Base-by-base conservation (phyloP, 2,113 vertebrate genomes). In the Eubucco bourcierii region DNA sequence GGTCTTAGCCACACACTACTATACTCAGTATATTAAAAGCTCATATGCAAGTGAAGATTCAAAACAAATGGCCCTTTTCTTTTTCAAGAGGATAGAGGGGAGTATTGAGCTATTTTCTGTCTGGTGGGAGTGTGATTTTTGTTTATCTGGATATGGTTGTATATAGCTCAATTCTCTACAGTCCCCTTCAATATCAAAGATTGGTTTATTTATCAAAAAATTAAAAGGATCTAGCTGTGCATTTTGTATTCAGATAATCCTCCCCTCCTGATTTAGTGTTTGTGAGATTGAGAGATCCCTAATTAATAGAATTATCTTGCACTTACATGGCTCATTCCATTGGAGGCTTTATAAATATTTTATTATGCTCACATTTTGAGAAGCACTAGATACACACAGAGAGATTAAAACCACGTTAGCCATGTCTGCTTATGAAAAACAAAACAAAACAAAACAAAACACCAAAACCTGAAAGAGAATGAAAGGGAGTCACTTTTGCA, bases 231-330 rank as follows among this genome's bases (percentile, higher is more conserved):
- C 91, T 95, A 80, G 73, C 93, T 96, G 84, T 80, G 95, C 81
- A 85, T 68, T 96, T 82, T 92, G 75, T 85, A 88, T 90, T 83
- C 84, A 86, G 58, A 95, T 72, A 93, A 94, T 80, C 60, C 55
- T 31, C 67, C 50, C 81, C 29, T 47, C 88, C 72, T 64, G 83
- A 59, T 75, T 86, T 55, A 72, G 27, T 76, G 64, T 90, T 89
- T 89, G 82, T 72, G 76, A 94, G 90, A 94, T 86, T 90, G 81
- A 91, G 84, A 95, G 87, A 94, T 83, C 70, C n/a, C 70, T 94
- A 96, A 95, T 93, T 91, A 94, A 94, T 63, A 95, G 90, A 91
- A 95, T 94, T 95, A 96, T 87, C 87, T 94, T 90, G 87, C 93
- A 95, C 87, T 94, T 94, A 91, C 76, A 94, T 41, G 76, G 90